phyloP scores from a whole-genome alignment of 2,888 invertebrate genomes.

The Caradrina kadenii region DNA sequence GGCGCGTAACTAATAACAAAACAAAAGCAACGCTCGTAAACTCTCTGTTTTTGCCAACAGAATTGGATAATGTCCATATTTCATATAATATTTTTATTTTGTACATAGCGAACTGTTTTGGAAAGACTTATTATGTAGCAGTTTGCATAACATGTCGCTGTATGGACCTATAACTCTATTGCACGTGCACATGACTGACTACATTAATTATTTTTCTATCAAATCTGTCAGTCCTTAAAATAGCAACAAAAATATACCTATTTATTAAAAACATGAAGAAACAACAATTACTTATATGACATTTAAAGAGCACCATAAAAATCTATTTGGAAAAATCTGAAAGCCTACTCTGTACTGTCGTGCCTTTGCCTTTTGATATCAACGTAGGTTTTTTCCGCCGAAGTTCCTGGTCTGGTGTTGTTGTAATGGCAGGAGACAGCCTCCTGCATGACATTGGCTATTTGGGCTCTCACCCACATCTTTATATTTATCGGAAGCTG shows the following conservation, averaged over 20 bases:
- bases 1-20: conserved; percentile 46
- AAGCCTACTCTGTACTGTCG: conserved; percentile 70
- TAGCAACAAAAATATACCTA: conserved; percentile 41
- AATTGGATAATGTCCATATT: conserved; percentile 59
- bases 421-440: conserved; percentile 81
- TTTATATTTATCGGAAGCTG: conserved; percentile 83
- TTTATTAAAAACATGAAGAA: conserved; percentile 40
- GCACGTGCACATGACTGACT: neutral
- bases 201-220: no score
- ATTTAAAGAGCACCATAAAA: conserved; percentile 44
- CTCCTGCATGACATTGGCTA: conserved; percentile 86
- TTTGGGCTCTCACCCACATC: conserved; percentile 87
- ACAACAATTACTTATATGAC: conserved; percentile 14
- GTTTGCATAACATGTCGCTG: conserved; percentile 26
- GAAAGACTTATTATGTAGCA: conserved; percentile 24
- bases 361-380: conserved; percentile 71
- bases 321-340: conserved; percentile 7
- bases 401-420: conserved; percentile 71
- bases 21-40: conserved; percentile 52
- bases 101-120: conserved; percentile 28
- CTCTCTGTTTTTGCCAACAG: conserved; percentile 54
- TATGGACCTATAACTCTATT: conserved; percentile 16
- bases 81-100: conserved; percentile 43
- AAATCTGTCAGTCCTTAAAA: neutral
- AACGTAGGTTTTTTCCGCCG: conserved; percentile 58